phyloP scores from a whole-genome alignment of 1,140 invertebrate species.

The Reticulitermes speratus region DNA sequence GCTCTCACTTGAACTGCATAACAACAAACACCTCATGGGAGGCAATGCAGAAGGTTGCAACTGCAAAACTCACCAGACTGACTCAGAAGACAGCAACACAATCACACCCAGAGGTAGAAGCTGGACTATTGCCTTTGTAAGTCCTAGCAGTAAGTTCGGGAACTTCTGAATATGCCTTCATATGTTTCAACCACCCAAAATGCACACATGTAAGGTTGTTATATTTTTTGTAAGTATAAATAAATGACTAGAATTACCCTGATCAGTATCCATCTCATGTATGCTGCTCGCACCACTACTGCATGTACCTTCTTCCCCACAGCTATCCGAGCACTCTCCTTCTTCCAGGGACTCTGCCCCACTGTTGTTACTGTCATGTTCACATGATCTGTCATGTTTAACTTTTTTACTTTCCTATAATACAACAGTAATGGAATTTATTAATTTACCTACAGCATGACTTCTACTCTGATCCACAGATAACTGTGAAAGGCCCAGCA shows the following conservation, averaged over 20 bases:
- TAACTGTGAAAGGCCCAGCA: constrained; percentile 58
- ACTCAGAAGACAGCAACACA: no score
- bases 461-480: constrained; percentile 53
- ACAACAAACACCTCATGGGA: no score
- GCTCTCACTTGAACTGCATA: no score
- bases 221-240: neutral
- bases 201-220: no score
- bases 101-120: no score
- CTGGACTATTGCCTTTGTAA: no score
- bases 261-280: neutral
- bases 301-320: constrained; percentile 1
- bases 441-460: constrained; percentile 54
- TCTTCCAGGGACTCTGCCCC: constrained; percentile 52
- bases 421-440: constrained; percentile 22
- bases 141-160: no score
- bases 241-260: neutral
- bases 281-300: constrained; percentile 7
- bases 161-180: no score
- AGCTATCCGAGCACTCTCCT: constrained; percentile 61
- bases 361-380: constrained; percentile 24
- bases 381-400: constrained; percentile 19
- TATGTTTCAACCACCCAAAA: no score
- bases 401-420: constrained; percentile 47
- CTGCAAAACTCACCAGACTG: no score
- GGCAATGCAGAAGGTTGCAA: no score